These are phyloP conservation scores for Beris chalybata DNA, from an alignment of 2,888 invertebrate species.

Conservation along the genomic window DNA sequence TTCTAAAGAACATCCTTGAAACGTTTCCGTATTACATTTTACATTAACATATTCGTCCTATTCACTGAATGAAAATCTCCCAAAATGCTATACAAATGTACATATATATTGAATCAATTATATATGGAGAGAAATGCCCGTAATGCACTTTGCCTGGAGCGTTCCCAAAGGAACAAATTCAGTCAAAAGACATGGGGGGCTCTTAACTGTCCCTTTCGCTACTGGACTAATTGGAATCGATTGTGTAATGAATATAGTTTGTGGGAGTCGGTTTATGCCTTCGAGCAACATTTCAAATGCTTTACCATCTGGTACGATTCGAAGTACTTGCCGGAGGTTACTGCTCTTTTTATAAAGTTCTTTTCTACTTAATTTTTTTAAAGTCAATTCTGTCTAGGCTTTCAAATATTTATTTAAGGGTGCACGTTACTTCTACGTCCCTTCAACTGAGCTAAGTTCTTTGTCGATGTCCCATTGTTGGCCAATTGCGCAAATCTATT, in stretches of 20 bases:
- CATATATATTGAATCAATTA: constrained; percentile 25
- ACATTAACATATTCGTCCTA: too few relatives aligned
- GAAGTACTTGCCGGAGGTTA: constrained; percentile 3
- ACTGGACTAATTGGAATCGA: constrained; percentile 30
- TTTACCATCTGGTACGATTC: constrained; percentile 28
- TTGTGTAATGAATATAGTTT: constrained; percentile 24
- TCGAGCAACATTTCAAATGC: constrained; percentile 18
- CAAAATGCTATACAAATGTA: neutral
- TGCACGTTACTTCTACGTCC: too few relatives aligned
- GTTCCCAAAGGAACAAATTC: constrained; percentile 22
- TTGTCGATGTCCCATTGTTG: too few relatives aligned
- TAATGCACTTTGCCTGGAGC: constrained; percentile 9
- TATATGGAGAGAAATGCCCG: neutral
- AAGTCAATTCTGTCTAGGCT: too few relatives aligned
- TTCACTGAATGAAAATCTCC: constrained; percentile 11
- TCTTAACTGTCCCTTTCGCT: constrained; percentile 15
- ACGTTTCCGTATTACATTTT: too few relatives aligned
- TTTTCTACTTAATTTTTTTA: too few relatives aligned
- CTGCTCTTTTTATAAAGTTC: constrained; percentile 9
- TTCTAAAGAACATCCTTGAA: too few relatives aligned
- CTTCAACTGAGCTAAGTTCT: too few relatives aligned
- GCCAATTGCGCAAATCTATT: too few relatives aligned
- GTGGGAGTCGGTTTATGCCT: constrained; percentile 4
- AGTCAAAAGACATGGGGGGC: constrained; percentile 9
- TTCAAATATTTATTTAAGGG: too few relatives aligned